Base-by-base conservation (phyloP, 37 sponge, comb jelly and placozoan species). In the Oscarella lobularis region DNA sequence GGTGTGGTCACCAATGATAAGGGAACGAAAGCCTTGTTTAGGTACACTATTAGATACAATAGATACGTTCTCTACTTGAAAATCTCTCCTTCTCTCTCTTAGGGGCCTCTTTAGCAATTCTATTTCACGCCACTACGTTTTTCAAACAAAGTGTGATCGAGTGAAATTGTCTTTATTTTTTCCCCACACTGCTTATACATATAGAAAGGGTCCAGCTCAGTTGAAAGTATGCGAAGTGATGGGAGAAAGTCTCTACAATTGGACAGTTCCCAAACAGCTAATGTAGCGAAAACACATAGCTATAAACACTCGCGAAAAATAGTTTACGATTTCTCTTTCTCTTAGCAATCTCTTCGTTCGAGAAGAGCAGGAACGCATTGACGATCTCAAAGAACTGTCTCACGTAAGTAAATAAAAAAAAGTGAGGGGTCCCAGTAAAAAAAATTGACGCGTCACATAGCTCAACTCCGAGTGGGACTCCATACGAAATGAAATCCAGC, bases 191-290 rank as follows among this genome's bases (percentile, higher is more conserved):
- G n/a, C n/a, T 48, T 48, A 20, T 48, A 20, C 20, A 20, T 48
- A 20, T 48, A 48, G 60, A 48, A 20, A 20, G 9, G 60, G 60
- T 9, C 60, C 20, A 20, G 9, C 60, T 9, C 20, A 27, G 9
- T 20, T 87, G 35, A 80, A 90, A 48, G 90, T 86, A 32, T 76
- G 78, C 38, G 90, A 90, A 69, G 78, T 83, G 55, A 90, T 90
- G 90, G 90, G 87, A 33, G 90, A 90, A 40, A 68, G 87, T 0
- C 34, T 66, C 9, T 86, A 77, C 67, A 79, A 84, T 35, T 90
- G 87, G 67, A 74, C 76, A 40, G 41, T 90, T 9, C 90, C 90
- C 3, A 83, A 79, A 73, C 87, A 86, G 76, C 34, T 86, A 33
- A 71, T 90, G 90, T 90, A 39, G n/a, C n/a, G n/a, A n/a, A n/a